Base-by-base conservation (phyloP, 1,140 invertebrate genomes). In the Penaeus indicus region DNA sequence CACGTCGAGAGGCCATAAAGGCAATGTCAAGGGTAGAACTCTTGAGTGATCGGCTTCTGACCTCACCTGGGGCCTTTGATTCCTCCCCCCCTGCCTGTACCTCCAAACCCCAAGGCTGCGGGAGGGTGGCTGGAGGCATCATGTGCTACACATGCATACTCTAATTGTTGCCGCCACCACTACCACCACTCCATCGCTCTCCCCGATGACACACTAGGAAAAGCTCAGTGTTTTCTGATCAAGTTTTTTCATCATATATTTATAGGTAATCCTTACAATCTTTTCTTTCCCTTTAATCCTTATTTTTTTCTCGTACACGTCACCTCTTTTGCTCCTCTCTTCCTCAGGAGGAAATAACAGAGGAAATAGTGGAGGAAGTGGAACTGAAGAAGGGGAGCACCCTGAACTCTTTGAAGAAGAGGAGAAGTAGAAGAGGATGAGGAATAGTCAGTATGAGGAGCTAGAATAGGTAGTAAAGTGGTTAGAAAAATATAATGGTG, bases 1-100 rank as follows among this genome's bases (percentile, higher is more conserved):
- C 95, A 18, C 94, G 96, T 90, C 96, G 95, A 92, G 95, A 96
- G 90, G 96, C 96, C 1, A 96, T 97, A 92, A 93, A 94, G 16
- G 95, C 95, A 0, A 92, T 95, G 81, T 92, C 93, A 32, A 95
- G 92, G 95, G 95, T n/a, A 94, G 94, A 90, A 94, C 94, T 90
- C 95, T 96, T 92, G 94, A n/a, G 95, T 91, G 95, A 95, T 90
- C 93, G 92, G 19, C 89, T 92, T 11, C 91, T 94, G 25, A 92
- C 54, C 90, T 94, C 61, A 92, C 92, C 19, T 94, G n/a, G 93
- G 93, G 85, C 89, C 88, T 75, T 89, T 87, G 90, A 91, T 84
- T 54, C 72, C n/a, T n/a, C n/a, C n/a, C 11, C 18, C 87, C 54
- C 87, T 83, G 4, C 64, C 87, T 38, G 7, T 64, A 38, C 64